Evolutionary conservation across 2,888 invertebrate species (phyloP), one percentile per base, ranked within the genome.

Genomic region (Spicauda simplicius): DNA sequence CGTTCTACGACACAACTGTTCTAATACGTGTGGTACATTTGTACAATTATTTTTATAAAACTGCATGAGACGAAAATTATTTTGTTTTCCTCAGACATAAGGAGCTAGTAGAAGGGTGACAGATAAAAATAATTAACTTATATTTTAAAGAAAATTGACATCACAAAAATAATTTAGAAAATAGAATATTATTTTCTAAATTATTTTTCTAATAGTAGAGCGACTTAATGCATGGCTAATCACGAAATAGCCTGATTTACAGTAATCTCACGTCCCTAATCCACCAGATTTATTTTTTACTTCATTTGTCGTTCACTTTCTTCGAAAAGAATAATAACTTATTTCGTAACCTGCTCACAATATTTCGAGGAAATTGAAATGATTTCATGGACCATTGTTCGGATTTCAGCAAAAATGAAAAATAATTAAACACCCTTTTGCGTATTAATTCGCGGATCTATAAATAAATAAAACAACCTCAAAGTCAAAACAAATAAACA

Each of bases 191-290:
- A 48, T 25, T 41, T 41, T 41, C 48, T 48, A 25, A 59, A 12
- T n/a, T 48, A 30, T 59, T 59, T 25, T 5, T 25, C 25, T 5
- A 25, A 59, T 25, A 59, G 25, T 59, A 59, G 7, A 48, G 59
- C 20, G 55, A 64, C 64, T 60, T 70, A 68, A 64, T 64, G 70
- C 68, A 66, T 71, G 61, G 58, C 18, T 58, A 69, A 71, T 64
- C 66, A 63, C 37, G 54, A 70, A 71, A 69, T 69, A 59, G 60
- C 25, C 53, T 56, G 14, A 52, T 72, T 70, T 64, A 45, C 37
- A 72, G 57, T 71, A 52, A 61, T 57, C 60, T 72, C 71, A 69
- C 71, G 72, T 72, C 48, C 45, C 37, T 56, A 56, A 67, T 59
- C 66, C 64, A 45, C 45, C 59, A 61, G 60, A 70, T 58, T 67